Evolutionary conservation across 2,113 vertebrate genomes (phyloP).

Genomic region (Tupaia tana): DNA sequence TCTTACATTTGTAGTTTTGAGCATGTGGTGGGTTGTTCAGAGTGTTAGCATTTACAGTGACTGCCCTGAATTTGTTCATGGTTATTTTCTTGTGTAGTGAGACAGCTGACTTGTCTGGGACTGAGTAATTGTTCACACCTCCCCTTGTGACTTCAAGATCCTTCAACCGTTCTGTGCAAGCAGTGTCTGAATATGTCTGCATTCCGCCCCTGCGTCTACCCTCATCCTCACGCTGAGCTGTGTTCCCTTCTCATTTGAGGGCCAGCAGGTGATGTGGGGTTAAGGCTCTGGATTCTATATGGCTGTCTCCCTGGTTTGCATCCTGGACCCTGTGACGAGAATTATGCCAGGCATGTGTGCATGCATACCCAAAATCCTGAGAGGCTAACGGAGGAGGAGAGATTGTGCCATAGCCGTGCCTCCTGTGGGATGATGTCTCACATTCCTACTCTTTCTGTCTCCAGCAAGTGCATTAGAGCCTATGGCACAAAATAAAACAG

Average conservation of each 20-base stretch:
- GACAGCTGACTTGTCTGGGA: background rate
- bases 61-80: background rate
- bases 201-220: background rate
- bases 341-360: no score
- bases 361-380: no score
- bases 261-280: no score
- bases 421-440: no score
- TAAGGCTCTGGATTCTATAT: no score
- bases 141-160: background rate
- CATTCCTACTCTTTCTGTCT: no score
- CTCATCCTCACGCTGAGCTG: background rate
- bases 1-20: background rate
- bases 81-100: background rate
- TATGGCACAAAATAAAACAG: no score
- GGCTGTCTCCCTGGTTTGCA: no score
- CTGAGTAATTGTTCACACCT: background rate
- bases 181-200: background rate
- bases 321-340: no score
- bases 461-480: no score
- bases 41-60: background rate
- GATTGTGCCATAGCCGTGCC: no score
- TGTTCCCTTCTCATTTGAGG: background rate
- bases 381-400: no score
- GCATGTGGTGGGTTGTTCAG: background rate
- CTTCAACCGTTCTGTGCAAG: background rate